phyloP scores from a whole-genome alignment of 2,888 invertebrate species.

The Hartigia nigra region DNA sequence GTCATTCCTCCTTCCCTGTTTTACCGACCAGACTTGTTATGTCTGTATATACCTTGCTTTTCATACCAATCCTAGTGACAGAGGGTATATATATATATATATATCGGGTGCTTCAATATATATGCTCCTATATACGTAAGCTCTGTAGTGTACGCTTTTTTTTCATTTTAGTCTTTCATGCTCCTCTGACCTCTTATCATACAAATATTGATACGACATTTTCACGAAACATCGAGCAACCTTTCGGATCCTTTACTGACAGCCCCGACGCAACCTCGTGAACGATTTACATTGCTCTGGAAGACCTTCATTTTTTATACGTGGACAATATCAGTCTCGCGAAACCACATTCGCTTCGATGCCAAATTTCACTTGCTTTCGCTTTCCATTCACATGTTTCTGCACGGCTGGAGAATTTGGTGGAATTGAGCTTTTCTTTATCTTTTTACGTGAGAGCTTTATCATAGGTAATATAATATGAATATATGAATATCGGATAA shows the following conservation, averaged over 20 bases:
- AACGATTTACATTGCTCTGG: background rate
- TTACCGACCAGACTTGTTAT: background rate
- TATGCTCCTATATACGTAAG: background rate
- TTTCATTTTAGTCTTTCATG: background rate
- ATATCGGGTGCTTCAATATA: no score
- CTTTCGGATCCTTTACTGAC: background rate
- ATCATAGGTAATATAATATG: background rate
- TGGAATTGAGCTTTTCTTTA: background rate
- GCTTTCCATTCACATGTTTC: background rate
- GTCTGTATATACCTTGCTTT: background rate
- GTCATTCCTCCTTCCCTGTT: constrained; percentile 21
- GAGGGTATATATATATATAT: background rate
- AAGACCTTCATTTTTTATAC: background rate
- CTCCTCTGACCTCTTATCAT: background rate
- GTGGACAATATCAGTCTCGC: background rate
- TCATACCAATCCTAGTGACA: background rate
- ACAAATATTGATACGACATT: background rate
- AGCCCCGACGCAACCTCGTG: background rate
- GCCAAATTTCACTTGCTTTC: background rate
- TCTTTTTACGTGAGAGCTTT: background rate
- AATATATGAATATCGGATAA: background rate
- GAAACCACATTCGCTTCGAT: background rate
- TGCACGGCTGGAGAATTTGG: background rate
- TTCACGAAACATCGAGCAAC: background rate
- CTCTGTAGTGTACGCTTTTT: background rate